phyloP scores from a whole-genome alignment of 2,113 vertebrate genomes.

The Melierax canorus region DNA sequence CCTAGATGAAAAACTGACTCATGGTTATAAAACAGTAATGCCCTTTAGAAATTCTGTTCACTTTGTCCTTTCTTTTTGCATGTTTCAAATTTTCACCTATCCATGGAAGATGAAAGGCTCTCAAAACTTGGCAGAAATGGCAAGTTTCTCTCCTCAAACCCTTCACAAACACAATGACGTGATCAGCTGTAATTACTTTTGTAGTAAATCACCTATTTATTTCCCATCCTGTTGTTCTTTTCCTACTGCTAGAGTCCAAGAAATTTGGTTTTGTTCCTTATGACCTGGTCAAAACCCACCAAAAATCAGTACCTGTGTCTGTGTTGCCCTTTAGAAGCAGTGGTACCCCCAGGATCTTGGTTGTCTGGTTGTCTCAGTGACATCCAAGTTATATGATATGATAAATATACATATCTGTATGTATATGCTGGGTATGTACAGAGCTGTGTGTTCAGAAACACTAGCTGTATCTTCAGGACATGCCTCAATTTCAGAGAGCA shows the following conservation, averaged over 20 bases:
- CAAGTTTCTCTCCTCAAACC: neutral
- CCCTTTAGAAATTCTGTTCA: neutral
- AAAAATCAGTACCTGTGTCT: neutral
- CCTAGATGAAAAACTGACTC: neutral
- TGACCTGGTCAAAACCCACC: neutral
- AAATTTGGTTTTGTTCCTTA: neutral
- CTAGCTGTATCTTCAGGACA: neutral
- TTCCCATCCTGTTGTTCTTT: neutral
- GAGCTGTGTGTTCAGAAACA: neutral
- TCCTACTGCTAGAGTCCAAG: neutral
- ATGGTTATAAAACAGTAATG: neutral
- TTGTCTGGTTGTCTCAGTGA: neutral
- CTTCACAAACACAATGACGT: neutral
- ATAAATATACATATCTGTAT: neutral
- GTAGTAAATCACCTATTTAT: neutral
- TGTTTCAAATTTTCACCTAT: neutral
- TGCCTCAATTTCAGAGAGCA: neutral
- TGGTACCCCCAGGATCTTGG: neutral
- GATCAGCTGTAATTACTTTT: neutral
- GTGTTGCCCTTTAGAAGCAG: neutral
- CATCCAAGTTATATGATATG: neutral
- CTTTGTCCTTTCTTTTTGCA: neutral
- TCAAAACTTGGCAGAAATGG: neutral
- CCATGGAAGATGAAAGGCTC: neutral
- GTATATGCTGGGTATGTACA: accelerated